A percentile compares a stretch with the other conserved stretches of the same genome.
These are phyloP conservation scores for Petaurus breviceps DNA, from an alignment of 2,113 vertebrate species.

Conservation along the genomic window DNA sequence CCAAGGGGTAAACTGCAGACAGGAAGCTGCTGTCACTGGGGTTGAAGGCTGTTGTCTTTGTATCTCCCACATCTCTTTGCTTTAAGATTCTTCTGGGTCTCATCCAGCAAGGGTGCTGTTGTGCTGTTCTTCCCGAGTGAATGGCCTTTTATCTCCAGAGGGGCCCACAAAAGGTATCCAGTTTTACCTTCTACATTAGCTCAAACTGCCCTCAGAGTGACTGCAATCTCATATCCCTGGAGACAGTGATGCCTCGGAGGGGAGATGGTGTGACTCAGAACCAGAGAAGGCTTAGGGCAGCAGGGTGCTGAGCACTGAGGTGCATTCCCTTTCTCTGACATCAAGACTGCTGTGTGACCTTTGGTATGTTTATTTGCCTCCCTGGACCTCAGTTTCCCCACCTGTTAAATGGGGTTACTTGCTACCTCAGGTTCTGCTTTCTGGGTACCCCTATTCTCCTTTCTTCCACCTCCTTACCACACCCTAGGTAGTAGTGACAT, in stretches of 20 bases:
- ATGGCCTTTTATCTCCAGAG: conserved; percentile 11
- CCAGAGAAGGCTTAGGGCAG: not conserved
- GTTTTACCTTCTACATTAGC: not conserved
- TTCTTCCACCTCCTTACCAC: not conserved
- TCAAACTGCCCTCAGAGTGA: not conserved
- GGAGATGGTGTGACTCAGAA: not conserved
- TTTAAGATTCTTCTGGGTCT: not conserved
- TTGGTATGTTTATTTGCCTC: not conserved
- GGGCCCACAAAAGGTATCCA: not conserved
- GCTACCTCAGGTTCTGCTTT: conserved; percentile 75
- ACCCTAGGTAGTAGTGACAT: conserved; percentile 4
- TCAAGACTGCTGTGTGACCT: not conserved
- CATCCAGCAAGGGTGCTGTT: not conserved
- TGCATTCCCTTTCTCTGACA: not conserved
- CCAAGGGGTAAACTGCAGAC: not conserved
- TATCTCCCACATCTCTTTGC: not conserved
- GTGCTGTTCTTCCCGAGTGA: not conserved
- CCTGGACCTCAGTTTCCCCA: conserved; percentile 4
- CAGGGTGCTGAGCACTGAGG: not conserved
- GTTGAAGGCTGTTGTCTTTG: not conserved
- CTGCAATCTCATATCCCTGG: not conserved
- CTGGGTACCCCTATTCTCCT: conserved; percentile 18
- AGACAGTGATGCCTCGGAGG: not conserved
- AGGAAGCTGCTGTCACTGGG: not conserved
- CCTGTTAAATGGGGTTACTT: conserved; percentile 39